phyloP scores from a whole-genome alignment of 2,797 vertebrate genomes.

The Cynodonichthys magdalenae region DNA sequence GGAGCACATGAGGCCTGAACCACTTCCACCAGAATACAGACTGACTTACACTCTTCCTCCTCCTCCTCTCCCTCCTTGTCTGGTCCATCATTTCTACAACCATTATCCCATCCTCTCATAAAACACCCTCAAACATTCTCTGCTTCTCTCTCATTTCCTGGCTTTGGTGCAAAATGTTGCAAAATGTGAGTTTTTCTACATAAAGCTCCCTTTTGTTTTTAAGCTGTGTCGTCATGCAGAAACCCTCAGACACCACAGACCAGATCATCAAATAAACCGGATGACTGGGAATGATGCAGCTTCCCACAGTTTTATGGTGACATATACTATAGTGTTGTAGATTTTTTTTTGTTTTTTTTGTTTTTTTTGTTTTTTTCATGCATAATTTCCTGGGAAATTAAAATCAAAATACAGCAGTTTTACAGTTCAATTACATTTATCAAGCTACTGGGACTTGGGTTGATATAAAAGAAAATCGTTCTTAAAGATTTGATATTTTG shows the following conservation, averaged over 20 bases:
- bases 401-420: slow-evolving; percentile 26
- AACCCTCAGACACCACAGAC: slow-evolving; percentile 47
- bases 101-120: slow-evolving; percentile 13
- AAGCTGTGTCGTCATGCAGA: slow-evolving; percentile 6
- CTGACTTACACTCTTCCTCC: slow-evolving; percentile 22
- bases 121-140: background rate
- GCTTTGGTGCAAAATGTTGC: background rate
- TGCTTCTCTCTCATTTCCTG: background rate
- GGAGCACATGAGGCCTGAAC: slow-evolving; percentile 62
- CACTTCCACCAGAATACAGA: slow-evolving; percentile 57
- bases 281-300: slow-evolving; percentile 28
- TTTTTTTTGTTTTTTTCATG: slow-evolving; percentile 2
- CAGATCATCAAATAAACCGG: slow-evolving; percentile 12
- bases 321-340: slow-evolving; percentile 9
- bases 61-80: slow-evolving; percentile 22
- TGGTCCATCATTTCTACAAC: slow-evolving; percentile 23
- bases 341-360: background rate
- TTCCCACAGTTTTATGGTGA: slow-evolving; percentile 22
- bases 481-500: too few relatives aligned
- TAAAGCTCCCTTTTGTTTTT: slow-evolving; percentile 1
- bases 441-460: slow-evolving; percentile 11
- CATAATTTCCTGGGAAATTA: slow-evolving; percentile 23
- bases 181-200: slow-evolving; percentile 1
- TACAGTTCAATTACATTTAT: slow-evolving; percentile 23
- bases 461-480: too few relatives aligned